These are phyloP conservation scores for Trichoplusia ni DNA, from an alignment of 1,140 invertebrate species.

Conservation along the genomic window DNA sequence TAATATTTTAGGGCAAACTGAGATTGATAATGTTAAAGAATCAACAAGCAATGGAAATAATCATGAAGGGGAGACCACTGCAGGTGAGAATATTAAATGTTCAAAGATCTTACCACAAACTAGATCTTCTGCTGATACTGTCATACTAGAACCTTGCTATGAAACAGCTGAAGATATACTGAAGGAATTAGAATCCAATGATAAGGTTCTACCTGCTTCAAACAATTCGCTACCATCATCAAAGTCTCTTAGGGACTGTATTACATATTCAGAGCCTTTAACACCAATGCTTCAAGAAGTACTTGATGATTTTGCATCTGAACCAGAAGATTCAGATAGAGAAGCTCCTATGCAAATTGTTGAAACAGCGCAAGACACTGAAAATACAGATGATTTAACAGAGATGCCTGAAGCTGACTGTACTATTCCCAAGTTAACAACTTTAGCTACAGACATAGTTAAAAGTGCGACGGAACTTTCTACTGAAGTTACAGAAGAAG, in stretches of 20 bases:
- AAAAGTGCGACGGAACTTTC: slow-evolving; percentile 6
- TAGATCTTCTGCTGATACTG: slow-evolving; percentile 68
- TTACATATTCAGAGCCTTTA: slow-evolving; percentile 63
- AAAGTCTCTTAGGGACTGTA: slow-evolving; percentile 57
- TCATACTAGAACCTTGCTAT: slow-evolving; percentile 62
- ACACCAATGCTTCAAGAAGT: slow-evolving; percentile 62
- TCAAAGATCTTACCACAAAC: slow-evolving; percentile 46
- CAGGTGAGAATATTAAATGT: slow-evolving; percentile 63
- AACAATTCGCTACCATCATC: neutral
- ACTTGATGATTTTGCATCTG: slow-evolving; percentile 62
- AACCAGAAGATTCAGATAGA: slow-evolving; percentile 51
- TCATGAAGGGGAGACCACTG: slow-evolving; percentile 41
- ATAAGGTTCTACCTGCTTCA: slow-evolving; percentile 17
- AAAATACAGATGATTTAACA: slow-evolving; percentile 18
- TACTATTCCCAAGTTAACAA: neutral
- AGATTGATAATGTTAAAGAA: slow-evolving; percentile 42
- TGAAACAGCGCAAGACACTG: slow-evolving; percentile 32
- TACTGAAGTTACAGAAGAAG: neutral
- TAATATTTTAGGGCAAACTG: slow-evolving; percentile 43
- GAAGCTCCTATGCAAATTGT: slow-evolving; percentile 58
- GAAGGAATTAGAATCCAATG: slow-evolving; percentile 50
- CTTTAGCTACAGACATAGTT: slow-evolving; percentile 12
- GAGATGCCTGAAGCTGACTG: neutral
- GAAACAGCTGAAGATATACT: slow-evolving; percentile 60
- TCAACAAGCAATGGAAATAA: slow-evolving; percentile 38